A percentile compares a stretch with the other conserved stretches of the same genome.
phyloP scores from a whole-genome alignment of 2,888 invertebrate genomes.

The Eilema sororculum region DNA sequence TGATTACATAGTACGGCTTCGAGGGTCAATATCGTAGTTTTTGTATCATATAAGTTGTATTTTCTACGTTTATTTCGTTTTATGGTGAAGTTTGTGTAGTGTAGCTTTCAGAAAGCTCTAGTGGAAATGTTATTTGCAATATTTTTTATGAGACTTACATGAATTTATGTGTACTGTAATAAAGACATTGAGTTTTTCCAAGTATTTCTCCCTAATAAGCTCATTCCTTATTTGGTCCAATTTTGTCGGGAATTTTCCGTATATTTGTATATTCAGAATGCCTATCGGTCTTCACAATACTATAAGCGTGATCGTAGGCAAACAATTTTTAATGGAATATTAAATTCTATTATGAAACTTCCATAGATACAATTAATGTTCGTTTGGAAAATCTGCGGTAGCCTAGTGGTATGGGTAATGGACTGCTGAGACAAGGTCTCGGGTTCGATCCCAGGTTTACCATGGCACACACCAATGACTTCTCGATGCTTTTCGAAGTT shows the following conservation, averaged over 20 bases:
- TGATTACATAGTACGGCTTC: slow-evolving; percentile 3
- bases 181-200: not conserved
- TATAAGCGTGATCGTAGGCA: not conserved
- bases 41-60: not conserved
- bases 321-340: not conserved
- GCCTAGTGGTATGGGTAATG: too few species aligned
- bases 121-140: slow-evolving; percentile 1
- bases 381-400: too few species aligned
- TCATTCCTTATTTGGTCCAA: not conserved
- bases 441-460: too few species aligned
- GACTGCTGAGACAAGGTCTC: too few species aligned
- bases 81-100: not conserved
- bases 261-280: not conserved
- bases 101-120: not conserved
- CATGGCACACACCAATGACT: too few species aligned
- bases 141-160: not conserved
- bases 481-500: too few species aligned
- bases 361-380: too few species aligned
- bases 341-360: not conserved
- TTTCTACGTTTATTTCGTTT: not conserved
- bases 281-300: not conserved
- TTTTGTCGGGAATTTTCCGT: not conserved
- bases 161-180: not conserved
- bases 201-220: not conserved
- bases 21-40: not conserved